Base-by-base conservation (phyloP, 2,797 vertebrate genomes). In the Zenarchopterus dispar region DNA sequence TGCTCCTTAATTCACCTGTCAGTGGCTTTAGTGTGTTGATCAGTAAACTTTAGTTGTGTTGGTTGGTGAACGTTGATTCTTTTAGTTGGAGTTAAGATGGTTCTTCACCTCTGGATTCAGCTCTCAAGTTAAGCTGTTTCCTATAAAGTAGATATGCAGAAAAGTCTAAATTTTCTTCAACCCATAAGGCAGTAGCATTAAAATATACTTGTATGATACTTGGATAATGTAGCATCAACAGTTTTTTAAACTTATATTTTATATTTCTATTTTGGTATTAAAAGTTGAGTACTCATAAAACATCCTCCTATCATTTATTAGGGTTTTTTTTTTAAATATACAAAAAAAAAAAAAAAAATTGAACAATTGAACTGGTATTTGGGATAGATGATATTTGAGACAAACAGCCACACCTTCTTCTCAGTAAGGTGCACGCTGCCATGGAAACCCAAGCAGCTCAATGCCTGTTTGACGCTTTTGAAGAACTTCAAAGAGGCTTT, bases 401-500 rank as follows among this genome's bases (percentile, higher is more conserved):
- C 24, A 36, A 75, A 31, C 48, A 59, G 64, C 68, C 70, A 61
- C 51, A 59, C 54, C 33, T 22, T 44, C 19, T 21, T 60, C 55
- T 65, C 22, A 41, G 67, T 68, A 56, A 72, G 21, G 56, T 79
- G 47, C 63, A 42, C 64, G 77, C 80, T 88, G 79, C 76, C 77
- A 82, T 88, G 74, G 80, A 75, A 80, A 84, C 70, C 54, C 70
- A 47, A 60, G 33, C 56, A 68, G 70, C 65, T 62, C 72, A 26
- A 45, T 36, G 67, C 31, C 60, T 58, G 46, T 80, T 71, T 67
- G 70, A 78, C 70, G 78, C 71, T 78, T 86, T 80, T 69, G 46
- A 72, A 82, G 73, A 66, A 78, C 76, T 77, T 88, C 80, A 87
- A 88, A 88, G 85, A 45, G 22, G 13, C 51, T 28, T 4, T 33